Evolutionary conservation across 2,113 vertebrate genomes (phyloP), one percentile per base, ranked within the genome.

Genomic region (Orthonyx spaldingii): DNA sequence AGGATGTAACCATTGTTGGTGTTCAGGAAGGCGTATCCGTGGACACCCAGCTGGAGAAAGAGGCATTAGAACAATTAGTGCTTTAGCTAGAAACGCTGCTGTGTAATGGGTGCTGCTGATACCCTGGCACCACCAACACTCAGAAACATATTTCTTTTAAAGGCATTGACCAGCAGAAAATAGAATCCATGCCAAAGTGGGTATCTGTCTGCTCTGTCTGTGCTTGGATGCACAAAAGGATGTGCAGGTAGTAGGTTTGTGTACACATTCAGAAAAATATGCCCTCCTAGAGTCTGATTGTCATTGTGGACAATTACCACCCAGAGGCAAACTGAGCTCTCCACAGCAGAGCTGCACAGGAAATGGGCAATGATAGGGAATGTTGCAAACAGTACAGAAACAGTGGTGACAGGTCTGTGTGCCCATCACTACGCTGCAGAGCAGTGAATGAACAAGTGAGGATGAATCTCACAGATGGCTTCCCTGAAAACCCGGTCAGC

Each of bases 1-100:
- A 99, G 98, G 96, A 99, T 99, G 97, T 99, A 99, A 89, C 99
- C 99, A 0, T 99, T 99, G 96, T 99, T 99, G 14, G 99, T 99
- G 95, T 99, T 98, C 92, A 99, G 96, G 94, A 98, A 99, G 72
- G 99, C 99, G 0, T 99, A 99, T 76, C 99, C 99, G 41, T 99
- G 99, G 87, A 99, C 97, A 72, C 99, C 99, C 21, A 99, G 98
- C 99, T 99, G 96, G 77, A 72, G 77, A 90, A 87, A 94, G 50
- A 93, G 21, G 33, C 4, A 35, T 13, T 13, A 53, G 22, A 74
- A 55, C 19, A 16, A 27, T 97, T 39, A 97, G 44, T 39, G 60
- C 8, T 63, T 66, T 32, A 44, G 42, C 37, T 52, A 50, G 42
- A 80, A 83, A 61, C 18, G 18, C 39, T 77, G 50, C 63, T 76